Percentiles rank a stretch among this genome's conserved stretches.
These are phyloP conservation scores for Temnothorax ravouxi DNA, from an alignment of 2,888 invertebrate species.

Conservation along the genomic window DNA sequence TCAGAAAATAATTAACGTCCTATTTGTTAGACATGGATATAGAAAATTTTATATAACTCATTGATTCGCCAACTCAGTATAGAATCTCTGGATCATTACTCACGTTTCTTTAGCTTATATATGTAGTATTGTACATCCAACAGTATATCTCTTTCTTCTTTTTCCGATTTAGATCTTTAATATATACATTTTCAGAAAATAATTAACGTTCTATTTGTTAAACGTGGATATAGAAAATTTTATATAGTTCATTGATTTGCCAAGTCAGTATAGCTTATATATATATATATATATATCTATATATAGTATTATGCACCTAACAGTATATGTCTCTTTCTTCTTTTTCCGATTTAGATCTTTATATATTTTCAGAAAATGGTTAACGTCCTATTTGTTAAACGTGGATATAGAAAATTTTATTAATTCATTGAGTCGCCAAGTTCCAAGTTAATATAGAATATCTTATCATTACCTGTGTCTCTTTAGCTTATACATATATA, in stretches of 20 bases:
- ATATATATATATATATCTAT: no score
- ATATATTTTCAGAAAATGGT: neutral
- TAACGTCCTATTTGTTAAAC: neutral
- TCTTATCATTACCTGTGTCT: neutral
- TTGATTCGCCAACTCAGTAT: neutral
- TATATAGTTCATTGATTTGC: neutral
- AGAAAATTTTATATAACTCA: neutral
- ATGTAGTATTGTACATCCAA: no score
- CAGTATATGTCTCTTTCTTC: slow-evolving; percentile 5
- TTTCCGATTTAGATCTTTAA: neutral
- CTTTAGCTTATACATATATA: neutral
- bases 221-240: neutral
- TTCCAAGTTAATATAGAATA: neutral
- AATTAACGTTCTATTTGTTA: neutral
- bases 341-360: neutral
- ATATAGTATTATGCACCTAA: no score
- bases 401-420: neutral
- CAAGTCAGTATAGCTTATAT: neutral
- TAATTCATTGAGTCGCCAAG: neutral
- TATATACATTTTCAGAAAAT: neutral
- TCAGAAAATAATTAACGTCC: neutral
- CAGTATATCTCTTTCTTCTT: neutral
- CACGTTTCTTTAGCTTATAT: neutral
- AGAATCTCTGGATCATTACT: neutral
- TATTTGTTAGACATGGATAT: neutral